These are phyloP conservation scores for Phrixothrix hirtus DNA, from an alignment of 2,888 invertebrate species.

Conservation along the genomic window DNA sequence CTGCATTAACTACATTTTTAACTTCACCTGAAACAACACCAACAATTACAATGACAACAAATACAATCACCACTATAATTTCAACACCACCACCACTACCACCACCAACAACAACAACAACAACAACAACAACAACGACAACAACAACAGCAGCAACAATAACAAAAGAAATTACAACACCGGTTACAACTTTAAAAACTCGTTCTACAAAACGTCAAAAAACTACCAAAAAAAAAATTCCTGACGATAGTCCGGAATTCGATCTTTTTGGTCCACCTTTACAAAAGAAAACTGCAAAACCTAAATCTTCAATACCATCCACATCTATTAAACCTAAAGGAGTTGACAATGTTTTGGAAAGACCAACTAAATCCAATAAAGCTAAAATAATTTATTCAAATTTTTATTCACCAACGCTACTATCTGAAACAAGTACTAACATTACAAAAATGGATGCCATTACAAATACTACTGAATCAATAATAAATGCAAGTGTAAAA, in stretches of 20 bases:
- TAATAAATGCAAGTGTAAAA: not conserved
- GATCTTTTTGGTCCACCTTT: constrained; percentile 20
- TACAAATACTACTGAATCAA: constrained; percentile 31
- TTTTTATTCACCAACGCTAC: constrained; percentile 39
- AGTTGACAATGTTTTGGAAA: constrained; percentile 42
- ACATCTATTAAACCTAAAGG: constrained; percentile 21
- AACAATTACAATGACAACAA: not conserved
- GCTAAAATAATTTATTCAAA: constrained; percentile 46
- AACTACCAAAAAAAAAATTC: constrained; percentile 9
- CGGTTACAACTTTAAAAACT: not conserved
- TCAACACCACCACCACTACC: not conserved
- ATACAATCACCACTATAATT: not conserved
- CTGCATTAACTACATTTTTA: too few relatives aligned
- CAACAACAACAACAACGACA: constrained; percentile 10
- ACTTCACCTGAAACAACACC: not conserved
- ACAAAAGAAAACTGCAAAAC: constrained; percentile 25
- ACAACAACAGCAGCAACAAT: constrained; percentile 12
- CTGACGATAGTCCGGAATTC: constrained; percentile 12
- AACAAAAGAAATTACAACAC: not conserved
- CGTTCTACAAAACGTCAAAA: too few relatives aligned
- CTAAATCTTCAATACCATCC: not conserved
- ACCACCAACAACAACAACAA: constrained; percentile 12
- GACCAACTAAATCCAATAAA: not conserved
- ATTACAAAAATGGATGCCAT: not conserved
- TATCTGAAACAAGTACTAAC: constrained; percentile 24